phyloP scores from a whole-genome alignment of 2,888 invertebrate species.

The Seladonia tumulorum region DNA sequence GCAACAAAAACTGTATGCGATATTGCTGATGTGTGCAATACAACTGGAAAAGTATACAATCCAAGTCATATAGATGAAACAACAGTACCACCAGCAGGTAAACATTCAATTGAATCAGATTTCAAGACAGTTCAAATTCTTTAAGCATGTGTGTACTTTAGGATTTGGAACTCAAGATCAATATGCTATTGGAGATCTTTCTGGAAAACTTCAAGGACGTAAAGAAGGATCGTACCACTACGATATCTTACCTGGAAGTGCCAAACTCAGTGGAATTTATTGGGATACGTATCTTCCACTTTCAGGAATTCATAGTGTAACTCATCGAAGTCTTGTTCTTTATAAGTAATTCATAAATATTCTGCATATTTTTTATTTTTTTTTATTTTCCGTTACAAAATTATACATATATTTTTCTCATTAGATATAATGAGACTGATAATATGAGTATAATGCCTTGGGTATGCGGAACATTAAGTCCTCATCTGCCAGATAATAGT shows the following conservation, averaged over 20 bases:
- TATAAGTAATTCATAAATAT: slow-evolving; percentile 86
- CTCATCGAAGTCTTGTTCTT: slow-evolving; percentile 92
- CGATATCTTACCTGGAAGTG: slow-evolving; percentile 89
- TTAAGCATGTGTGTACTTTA: slow-evolving; percentile 73
- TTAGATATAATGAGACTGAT: slow-evolving; percentile 85
- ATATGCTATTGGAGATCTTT: slow-evolving; percentile 95
- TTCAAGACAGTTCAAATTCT: slow-evolving; percentile 6
- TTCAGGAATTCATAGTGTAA: slow-evolving; percentile 91
- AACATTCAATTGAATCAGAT: slow-evolving; percentile 50
- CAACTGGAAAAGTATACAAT: slow-evolving; percentile 91
- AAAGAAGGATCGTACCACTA: slow-evolving; percentile 89
- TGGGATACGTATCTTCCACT: slow-evolving; percentile 95
- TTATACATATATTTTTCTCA: slow-evolving; percentile 7
- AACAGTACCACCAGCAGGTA: slow-evolving; percentile 88
- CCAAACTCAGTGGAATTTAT: slow-evolving; percentile 90
- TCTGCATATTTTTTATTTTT: neutral
- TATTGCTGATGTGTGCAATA: slow-evolving; percentile 86
- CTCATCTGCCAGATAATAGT: slow-evolving; percentile 88
- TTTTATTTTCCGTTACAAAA: neutral
- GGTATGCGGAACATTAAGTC: slow-evolving; percentile 88
- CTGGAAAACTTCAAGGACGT: slow-evolving; percentile 92
- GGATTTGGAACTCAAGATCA: slow-evolving; percentile 94
- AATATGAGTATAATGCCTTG: slow-evolving; percentile 85
- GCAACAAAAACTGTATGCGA: slow-evolving; percentile 85
- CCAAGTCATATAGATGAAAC: slow-evolving; percentile 88